phyloP scores from a whole-genome alignment of 2,888 invertebrate genomes.

The Dicyrtomina minuta region DNA sequence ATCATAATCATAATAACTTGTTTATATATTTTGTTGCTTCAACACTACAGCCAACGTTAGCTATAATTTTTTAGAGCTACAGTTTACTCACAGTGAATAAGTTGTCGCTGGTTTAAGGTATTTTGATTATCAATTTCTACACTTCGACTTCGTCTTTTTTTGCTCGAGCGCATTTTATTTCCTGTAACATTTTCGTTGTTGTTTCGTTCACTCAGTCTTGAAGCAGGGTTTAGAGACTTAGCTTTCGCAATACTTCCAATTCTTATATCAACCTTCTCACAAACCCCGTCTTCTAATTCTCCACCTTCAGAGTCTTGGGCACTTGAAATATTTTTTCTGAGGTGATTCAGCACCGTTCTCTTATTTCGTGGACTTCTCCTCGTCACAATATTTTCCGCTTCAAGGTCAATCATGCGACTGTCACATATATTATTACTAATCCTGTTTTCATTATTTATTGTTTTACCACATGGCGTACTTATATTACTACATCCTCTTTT shows the following conservation, averaged over 20 bases:
- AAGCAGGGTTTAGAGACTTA: slow-evolving; percentile 20
- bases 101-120: slow-evolving; percentile 29
- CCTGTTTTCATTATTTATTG: background rate
- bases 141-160: slow-evolving; percentile 38
- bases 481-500: background rate
- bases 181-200: slow-evolving; percentile 30
- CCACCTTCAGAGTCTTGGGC: background rate
- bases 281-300: background rate
- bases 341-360: background rate
- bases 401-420: background rate
- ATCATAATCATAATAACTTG: too few relatives aligned
- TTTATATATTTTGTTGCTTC: too few relatives aligned
- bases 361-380: background rate
- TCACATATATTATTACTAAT: background rate
- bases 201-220: slow-evolving; percentile 36
- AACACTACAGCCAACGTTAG: background rate
- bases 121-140: slow-evolving; percentile 38
- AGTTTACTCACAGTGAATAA: slow-evolving; percentile 17
- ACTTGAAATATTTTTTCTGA: background rate
- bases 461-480: background rate
- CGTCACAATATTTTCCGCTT: background rate
- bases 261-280: background rate
- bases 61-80: background rate
- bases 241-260: background rate
- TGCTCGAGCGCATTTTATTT: slow-evolving; percentile 22